Base-by-base conservation (phyloP, 1,140 invertebrate species). In the Episyrphus balteatus region DNA sequence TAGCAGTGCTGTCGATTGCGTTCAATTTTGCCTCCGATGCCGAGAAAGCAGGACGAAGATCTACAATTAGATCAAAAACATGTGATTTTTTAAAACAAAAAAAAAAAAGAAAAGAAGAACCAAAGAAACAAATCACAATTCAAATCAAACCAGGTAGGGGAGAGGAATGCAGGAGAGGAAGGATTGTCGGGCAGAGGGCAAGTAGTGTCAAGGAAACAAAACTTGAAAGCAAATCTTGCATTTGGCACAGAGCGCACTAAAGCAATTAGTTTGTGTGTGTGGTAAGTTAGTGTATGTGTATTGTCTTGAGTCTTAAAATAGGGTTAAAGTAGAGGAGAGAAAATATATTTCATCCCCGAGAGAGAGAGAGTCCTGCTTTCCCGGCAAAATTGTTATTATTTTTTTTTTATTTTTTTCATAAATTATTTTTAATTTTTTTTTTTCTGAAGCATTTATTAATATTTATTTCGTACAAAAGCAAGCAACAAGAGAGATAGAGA, bases 41-140 rank as follows among this genome's bases (percentile, higher is more conserved):
- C 62, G 66, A 68, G 61, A 67, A 68, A 68, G 66, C 66, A 68
- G 66, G 66, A 68, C 62, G 58, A 46, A 60, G 62, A 68, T 68
- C 66, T 68, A 68, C 63, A 68, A 68, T 55, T 59, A 66, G 59
- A 65, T 21, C 18, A 31, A 18, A 30, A 45, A 36, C 15, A 3
- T 32, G 9, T 36, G 46, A 46, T 15, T 41, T 55, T 53, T 56
- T 48, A 47, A 56, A 54, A 59, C 52, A 55, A 61, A 48, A 53
- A 57, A 58, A 63, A 52, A 50, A 53, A 49, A 50, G 41, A 43
- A 39, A 44, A 46, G 46, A 55, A 52, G 49, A 43, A 36, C 49
- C 32, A 55, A 61, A 57, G 58, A 57, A 56, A 53, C 50, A 54
- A 61, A 46, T 44, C 32, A 49, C 46, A 54, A 57, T 51, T 55